Evolutionary conservation across 1,140 invertebrate genomes (phyloP).

Genomic region (Drosophila trapezifrons): DNA sequence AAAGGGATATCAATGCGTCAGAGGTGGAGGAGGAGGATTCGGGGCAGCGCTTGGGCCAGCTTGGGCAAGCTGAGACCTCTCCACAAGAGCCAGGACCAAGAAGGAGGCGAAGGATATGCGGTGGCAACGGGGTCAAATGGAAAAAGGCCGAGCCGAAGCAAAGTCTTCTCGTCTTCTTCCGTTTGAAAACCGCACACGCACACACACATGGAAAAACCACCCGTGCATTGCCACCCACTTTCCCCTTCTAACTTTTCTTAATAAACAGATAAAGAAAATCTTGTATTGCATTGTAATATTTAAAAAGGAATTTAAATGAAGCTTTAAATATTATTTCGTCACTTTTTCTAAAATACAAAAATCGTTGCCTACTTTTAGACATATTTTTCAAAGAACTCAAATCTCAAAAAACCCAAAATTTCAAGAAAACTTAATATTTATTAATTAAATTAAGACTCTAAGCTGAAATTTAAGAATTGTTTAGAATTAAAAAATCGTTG

Average conservation of each 20-base stretch:
- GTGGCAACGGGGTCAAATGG: constrained; percentile 75
- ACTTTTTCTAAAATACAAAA: background rate
- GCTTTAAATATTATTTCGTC: no score
- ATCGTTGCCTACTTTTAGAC: background rate
- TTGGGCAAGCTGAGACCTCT: constrained; percentile 27
- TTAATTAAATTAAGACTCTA: no score
- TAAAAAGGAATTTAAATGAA: background rate
- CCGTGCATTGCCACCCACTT: background rate
- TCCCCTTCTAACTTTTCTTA: constrained; percentile 31
- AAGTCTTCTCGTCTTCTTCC: constrained; percentile 63
- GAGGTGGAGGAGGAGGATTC: constrained; percentile 18
- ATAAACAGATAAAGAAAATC: constrained; percentile 11
- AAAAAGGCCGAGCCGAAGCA: constrained; percentile 63
- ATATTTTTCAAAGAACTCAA: no score
- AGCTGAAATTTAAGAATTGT: no score
- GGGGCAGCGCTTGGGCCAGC: background rate
- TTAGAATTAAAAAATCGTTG: background rate
- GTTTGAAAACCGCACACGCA: constrained; percentile 76
- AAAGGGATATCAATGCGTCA: constrained; percentile 83
- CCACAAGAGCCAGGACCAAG: constrained; percentile 14
- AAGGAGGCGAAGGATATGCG: constrained; percentile 14
- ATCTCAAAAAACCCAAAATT: no score
- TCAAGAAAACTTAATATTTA: no score
- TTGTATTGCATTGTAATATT: background rate
- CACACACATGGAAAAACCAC: constrained; percentile 29